phyloP scores from a whole-genome alignment of 2,113 vertebrate species.

The Zapus hudsonius region DNA sequence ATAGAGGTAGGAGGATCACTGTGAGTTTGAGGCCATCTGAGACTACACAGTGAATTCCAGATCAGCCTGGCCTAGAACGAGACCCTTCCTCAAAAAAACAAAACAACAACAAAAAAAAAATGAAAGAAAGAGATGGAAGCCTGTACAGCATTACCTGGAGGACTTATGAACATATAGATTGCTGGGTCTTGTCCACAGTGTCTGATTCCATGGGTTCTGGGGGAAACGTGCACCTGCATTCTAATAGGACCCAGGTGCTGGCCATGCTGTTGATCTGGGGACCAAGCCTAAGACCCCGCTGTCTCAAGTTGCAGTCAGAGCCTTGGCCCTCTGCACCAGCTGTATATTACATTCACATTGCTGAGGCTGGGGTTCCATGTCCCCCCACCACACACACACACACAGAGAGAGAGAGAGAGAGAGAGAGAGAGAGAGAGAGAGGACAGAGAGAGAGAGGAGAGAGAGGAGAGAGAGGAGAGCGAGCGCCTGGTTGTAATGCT shows the following conservation, averaged over 20 bases:
- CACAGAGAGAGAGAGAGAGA: too few relatives aligned
- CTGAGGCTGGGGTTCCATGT: neutral
- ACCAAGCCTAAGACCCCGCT: neutral
- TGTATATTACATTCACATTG: neutral
- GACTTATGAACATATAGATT: neutral
- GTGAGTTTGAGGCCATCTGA: too few relatives aligned
- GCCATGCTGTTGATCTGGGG: neutral
- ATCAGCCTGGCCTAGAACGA: too few relatives aligned
- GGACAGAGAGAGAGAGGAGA: too few relatives aligned
- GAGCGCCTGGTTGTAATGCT: neutral
- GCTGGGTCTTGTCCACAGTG: neutral
- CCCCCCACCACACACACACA: too few relatives aligned
- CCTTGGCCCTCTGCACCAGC: neutral
- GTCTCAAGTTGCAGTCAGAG: neutral
- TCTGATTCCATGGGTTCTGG: neutral
- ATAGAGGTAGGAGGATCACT: too few relatives aligned
- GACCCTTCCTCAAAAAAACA: too few relatives aligned
- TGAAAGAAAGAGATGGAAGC: neutral
- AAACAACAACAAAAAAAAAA: too few relatives aligned
- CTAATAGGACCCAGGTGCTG: neutral
- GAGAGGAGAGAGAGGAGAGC: too few relatives aligned
- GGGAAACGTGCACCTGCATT: neutral
- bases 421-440: too few relatives aligned
- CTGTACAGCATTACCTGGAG: neutral
- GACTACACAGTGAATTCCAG: too few relatives aligned